Evolutionary conservation across 30 jellyfish, hydroid and myxozoan species (phyloP), one percentile per base, ranked within the genome.

Genomic region (Hydra vulgaris): DNA sequence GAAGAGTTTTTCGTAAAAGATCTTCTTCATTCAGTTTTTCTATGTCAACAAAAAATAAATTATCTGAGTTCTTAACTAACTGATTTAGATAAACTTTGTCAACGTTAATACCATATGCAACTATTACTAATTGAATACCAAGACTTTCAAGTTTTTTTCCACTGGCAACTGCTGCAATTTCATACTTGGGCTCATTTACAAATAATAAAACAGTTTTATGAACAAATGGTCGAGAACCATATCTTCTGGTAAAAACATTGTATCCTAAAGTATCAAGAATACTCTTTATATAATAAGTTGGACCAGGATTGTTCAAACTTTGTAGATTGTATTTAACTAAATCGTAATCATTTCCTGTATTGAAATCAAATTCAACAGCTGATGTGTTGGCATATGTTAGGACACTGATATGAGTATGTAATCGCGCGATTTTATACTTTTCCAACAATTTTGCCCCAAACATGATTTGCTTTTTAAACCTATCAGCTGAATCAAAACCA

Each of bases 171-270:
- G 69, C 1, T 20, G 53, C 25, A 40, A 40, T 40, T 3, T 40
- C 61, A 40, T 40, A 40, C 8, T 3, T 40, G 12, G 61, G 61
- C 69, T 66, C 56, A 21, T 52, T 66, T 21, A 61, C 55, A 78
- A 78, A 78, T 21, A 78, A n/a, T 61, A 78, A 21, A 27, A 78
- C 0, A 21, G 85, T n/a, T 53, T 78, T 78, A 3, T 77, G 82
- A 12, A 78, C 82, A 18, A 23, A 24, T 61, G 27, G 27, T 17
- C 85, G 53, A 21, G 85, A 24, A 18, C 61, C 61, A 40, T 40
- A 40, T 40, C 61, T 40, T 40, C 3, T 78, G 23, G 53, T 53
- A 18, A 78, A 78, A 25, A 78, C 61, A 40, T 12, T 40, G 61
- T 40, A 12, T 40, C 8, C 12, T 40, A 40, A 40, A 40, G 61